Conservation (phyloP, 2,113 vertebrate species). For the Pipra filicauda region DNA sequence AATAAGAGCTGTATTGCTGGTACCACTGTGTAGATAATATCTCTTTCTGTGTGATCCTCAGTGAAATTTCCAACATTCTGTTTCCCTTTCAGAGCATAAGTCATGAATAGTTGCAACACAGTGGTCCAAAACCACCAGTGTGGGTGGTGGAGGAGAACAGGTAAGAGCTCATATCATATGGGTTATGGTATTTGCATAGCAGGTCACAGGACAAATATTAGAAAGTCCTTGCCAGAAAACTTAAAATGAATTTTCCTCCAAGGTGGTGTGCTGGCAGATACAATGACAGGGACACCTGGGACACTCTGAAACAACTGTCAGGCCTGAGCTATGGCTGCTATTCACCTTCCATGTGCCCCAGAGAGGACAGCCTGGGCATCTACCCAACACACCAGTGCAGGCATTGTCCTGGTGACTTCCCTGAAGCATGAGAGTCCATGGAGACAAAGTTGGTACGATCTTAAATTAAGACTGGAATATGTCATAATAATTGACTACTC, state of each 20-base stretch:
- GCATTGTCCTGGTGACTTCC: neutral
- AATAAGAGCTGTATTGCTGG: neutral
- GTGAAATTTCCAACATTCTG: neutral
- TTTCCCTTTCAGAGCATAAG: neutral
- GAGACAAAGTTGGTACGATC: neutral
- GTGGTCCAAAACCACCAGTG: neutral
- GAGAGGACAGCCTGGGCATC: neutral
- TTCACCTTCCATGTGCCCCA: fast-evolving
- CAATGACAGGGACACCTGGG: neutral
- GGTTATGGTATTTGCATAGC: neutral
- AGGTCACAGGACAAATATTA: neutral
- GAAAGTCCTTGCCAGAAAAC: neutral
- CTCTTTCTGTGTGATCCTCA: neutral
- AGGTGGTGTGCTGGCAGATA: neutral
- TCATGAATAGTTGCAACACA: neutral
- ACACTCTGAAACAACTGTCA: neutral
- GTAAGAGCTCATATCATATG: neutral
- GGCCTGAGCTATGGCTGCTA: neutral
- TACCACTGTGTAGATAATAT: neutral
- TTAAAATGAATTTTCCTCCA: neutral
- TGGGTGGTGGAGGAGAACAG: neutral
- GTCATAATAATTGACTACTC: neutral
- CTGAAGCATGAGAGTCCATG: neutral
- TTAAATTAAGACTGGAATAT: neutral
- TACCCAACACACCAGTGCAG: neutral